phyloP scores from a whole-genome alignment of 2,113 vertebrate species.

The Bombycilla garrulus region DNA sequence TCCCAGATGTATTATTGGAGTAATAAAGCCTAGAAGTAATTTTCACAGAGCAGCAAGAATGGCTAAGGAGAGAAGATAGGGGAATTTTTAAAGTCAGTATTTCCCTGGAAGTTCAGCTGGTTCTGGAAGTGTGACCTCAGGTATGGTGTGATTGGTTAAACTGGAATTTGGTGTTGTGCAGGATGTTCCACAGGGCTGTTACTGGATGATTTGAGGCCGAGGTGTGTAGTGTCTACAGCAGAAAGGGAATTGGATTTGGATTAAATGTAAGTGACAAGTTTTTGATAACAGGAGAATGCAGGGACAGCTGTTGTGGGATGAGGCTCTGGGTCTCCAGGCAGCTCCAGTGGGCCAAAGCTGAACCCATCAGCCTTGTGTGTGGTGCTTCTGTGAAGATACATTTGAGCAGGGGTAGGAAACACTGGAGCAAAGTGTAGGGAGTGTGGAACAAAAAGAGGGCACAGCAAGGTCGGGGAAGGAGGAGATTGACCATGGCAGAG shows the following conservation, averaged over 20 bases:
- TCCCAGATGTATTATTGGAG: background rate
- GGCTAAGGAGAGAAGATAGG: background rate
- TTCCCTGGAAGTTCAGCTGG: background rate
- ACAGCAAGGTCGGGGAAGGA: background rate
- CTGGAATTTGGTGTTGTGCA: background rate
- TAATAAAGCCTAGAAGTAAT: background rate
- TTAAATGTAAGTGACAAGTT: background rate
- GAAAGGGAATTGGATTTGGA: background rate
- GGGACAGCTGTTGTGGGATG: background rate
- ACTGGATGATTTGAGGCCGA: background rate
- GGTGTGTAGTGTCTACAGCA: background rate
- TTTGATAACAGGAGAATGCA: background rate
- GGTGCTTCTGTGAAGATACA: background rate
- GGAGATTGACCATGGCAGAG: background rate
- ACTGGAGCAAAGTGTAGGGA: rapidly evolving
- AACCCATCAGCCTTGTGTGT: background rate
- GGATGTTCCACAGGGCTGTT: rapidly evolving
- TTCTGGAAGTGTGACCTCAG: background rate
- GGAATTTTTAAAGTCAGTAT: background rate
- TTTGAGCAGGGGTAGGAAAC: background rate
- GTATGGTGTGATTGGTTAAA: background rate
- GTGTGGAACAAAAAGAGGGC: background rate
- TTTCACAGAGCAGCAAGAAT: background rate
- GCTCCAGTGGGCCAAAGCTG: background rate
- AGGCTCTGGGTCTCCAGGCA: rapidly evolving